These are phyloP conservation scores for Urophycis tenuis DNA, from an alignment of 2,797 vertebrate genomes.

Conservation along the genomic window DNA sequence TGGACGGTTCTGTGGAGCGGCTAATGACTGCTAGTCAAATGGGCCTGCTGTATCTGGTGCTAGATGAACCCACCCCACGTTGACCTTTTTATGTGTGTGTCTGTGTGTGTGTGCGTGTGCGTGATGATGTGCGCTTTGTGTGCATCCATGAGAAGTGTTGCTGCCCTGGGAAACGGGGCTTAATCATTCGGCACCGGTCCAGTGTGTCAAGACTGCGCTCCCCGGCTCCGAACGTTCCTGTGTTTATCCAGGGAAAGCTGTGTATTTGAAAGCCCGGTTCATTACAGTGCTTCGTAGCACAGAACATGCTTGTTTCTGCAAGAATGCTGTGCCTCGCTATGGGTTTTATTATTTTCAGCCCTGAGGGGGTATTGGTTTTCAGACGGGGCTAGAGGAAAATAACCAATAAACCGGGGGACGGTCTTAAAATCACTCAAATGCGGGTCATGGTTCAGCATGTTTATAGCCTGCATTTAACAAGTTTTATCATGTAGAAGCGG, in stretches of 20 bases:
- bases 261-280: too few species aligned
- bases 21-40: constrained; percentile 12
- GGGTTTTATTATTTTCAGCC: neutral
- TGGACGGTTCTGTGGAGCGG: constrained; percentile 5
- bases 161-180: too few species aligned
- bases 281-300: too few species aligned
- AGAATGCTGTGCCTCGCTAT: too few species aligned
- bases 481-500: neutral
- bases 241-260: too few species aligned
- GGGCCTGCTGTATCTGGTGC: neutral
- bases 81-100: constrained; percentile 6
- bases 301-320: too few species aligned
- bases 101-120: neutral
- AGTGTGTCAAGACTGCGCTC: too few species aligned
- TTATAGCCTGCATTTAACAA: neutral
- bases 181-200: too few species aligned
- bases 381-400: neutral
- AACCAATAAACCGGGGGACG: neutral
- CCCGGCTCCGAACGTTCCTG: too few species aligned
- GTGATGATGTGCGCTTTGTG: neutral
- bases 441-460: neutral
- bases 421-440: neutral
- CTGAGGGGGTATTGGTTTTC: neutral
- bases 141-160: too few species aligned
- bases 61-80: constrained; percentile 6